Evolutionary conservation across 2,113 vertebrate species (phyloP), one percentile per base, ranked within the genome.

Genomic region (Piliocolobus tephrosceles): DNA sequence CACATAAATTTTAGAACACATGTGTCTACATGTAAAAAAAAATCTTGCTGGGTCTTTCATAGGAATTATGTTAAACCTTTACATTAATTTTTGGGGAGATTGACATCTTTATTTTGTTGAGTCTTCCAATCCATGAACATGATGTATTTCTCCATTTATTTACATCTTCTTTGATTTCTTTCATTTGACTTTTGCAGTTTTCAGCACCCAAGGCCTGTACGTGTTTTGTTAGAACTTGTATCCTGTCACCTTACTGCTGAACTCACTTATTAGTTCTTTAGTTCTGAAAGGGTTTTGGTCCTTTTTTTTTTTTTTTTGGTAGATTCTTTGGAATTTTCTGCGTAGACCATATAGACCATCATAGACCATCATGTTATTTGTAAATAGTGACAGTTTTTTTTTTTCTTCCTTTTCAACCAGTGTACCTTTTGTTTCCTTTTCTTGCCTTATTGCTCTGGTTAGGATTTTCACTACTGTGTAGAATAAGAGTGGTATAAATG

Each of bases 361-460:
- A 61, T 27, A 30, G 58, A 30, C 58, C 58, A 30, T 64, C n/a
- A 11, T 70, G 12, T 84, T 43, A 82, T 79, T 94, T 95, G 52
- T 61, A 94, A 80, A 75, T 75, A 88, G 52, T 81, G 52, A 91
- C 1, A 11, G 10, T 40, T 92, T 94, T 78, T 66, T 66, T 96
- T 55, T 52, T 55, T 55, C 70, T n/a, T 80, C 8, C 52, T 66
- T 94, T 61, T 61, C 66, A 94, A 68, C 30, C 58, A 93, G 11
- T 68, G 66, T 68, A 12, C 3, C 30, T 83, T 96, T 83, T 78
- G 40, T 97, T 90, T 90, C 72, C 22, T 90, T 89, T 82, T 88
- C 58, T 86, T 96, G 52, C 58, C 40, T 94, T 93, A 47, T 78
- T 96, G 22, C 40, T 94, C 88, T 97, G 50, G 50, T 73, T 89